Base-by-base conservation (phyloP, 1,140 invertebrate genomes). In the Bilobella aurantiaca region DNA sequence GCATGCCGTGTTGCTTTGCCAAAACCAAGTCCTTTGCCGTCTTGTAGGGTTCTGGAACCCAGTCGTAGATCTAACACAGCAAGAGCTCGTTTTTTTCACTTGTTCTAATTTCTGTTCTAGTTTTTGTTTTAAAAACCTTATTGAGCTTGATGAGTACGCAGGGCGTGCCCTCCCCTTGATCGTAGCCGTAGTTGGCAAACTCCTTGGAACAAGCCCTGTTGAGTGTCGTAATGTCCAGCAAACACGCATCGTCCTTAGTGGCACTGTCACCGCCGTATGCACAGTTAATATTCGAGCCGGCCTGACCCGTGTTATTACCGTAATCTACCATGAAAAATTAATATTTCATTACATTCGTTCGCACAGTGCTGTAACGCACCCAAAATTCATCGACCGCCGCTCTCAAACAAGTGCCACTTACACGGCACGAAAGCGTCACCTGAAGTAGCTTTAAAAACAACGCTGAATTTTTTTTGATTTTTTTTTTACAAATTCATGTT, bases 91-190 rank as follows among this genome's bases (percentile, higher is more conserved):
- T 25, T 25, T 12, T n/a, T 14, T 46, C n/a, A 46, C n/a, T 8
- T 12, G 53, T 8, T 16, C 14, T 21, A 16, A n/a, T 12, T 29
- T 32, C 2, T 76, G 80, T 76, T n/a, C n/a, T n/a, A n/a, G n/a
- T n/a, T n/a, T n/a, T n/a, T n/a, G n/a, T n/a, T n/a, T n/a, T n/a
- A n/a, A n/a, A n/a, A n/a, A 88, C 86, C 81, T 88, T 89, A 73
- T 91, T 91, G 47, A 92, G 79, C 75, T 91, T 92, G 64, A 91
- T 82, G 78, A 90, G 86, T 74, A 91, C 84, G 75, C 89, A 91
- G 16, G 89, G 90, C n/a, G 59, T 62, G 3, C 32, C 59, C 21
- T 23, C n/a, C 3, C 29, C 29, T 5, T 62, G 3, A 2, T 25
- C 37, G 28, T 62, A 62, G 3, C 61, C 61, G 34, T 16, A 46